Conservation (phyloP, 1,140 invertebrate species). For the Rhopalosiphum maidis region DNA sequence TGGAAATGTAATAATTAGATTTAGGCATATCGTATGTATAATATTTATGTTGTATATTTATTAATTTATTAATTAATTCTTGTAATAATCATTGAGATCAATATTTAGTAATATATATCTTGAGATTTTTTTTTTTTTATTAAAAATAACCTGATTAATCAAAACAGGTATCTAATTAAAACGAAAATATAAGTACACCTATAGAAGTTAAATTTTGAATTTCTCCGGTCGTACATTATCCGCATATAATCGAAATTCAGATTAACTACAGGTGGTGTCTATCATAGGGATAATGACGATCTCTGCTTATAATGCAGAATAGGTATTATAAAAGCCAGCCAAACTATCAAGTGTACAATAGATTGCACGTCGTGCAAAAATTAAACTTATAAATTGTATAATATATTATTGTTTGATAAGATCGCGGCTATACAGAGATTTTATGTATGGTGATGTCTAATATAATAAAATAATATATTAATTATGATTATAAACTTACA, state of each 20-base stretch:
- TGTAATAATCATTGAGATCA: neutral
- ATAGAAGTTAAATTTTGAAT: conserved; percentile 6
- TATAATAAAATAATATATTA: neutral
- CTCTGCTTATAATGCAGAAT: neutral
- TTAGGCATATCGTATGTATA: neutral
- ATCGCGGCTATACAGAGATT: neutral
- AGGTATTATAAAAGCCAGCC: neutral
- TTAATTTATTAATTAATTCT: neutral
- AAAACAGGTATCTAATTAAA: neutral
- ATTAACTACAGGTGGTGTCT: neutral
- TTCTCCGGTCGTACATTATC: neutral
- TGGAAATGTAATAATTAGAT: neutral
- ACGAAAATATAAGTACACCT: neutral
- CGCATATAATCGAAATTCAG: neutral
- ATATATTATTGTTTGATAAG: neutral
- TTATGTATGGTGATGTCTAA: neutral
- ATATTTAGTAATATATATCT: neutral
- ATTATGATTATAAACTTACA: neutral
- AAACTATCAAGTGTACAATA: neutral
- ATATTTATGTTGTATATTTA: neutral
- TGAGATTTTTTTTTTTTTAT: neutral
- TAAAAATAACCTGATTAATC: neutral
- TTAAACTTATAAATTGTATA: neutral
- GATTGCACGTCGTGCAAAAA: neutral
- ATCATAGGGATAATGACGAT: neutral